Base-by-base conservation (phyloP, 2,797 vertebrate genomes). In the Streptopelia turtur region DNA sequence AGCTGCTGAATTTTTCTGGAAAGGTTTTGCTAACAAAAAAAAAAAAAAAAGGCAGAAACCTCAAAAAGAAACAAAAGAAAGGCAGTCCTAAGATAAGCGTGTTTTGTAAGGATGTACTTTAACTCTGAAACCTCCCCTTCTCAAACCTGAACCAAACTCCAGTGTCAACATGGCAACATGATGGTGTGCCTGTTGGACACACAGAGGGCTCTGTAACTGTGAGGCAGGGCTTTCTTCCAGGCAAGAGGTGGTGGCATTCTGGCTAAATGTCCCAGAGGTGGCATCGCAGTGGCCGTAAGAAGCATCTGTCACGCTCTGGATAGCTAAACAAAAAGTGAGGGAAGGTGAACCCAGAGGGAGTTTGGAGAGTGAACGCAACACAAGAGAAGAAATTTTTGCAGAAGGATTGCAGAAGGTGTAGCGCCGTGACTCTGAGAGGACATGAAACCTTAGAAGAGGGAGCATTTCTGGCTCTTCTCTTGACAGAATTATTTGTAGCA, bases 181-280 rank as follows among this genome's bases (percentile, higher is more conserved):
- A 1, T 69, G 5, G 5, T 53, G 14, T 24, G 17, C 12, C 25
- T 72, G 16, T 27, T n/a, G 39, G 18, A 30, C 0, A 0, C 25
- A 17, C 11, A 27, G 25, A 59, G 10, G 11, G 50, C 21, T 80
- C 25, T 70, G 13, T 74, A 11, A 21, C 27, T 31, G 53, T 22
- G 28, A 57, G 33, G 10, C 8, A 37, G 35, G 23, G 52, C 57
- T 31, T 56, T 35, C 9, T 53, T 84, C 13, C 18, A 63, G 41
- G 43, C 23, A 24, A 33, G 56, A 24, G 15, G 10, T 35, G 1
- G 2, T 83, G 60, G 16, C 5, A 4, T 55, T 74, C 13, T 74
- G 16, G 41, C 22, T 61, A 16, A 21, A 33, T 11, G 5, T 70
- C 16, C n/a, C 31, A 33, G 49, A 56, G 25, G 2, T 49, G 28